Conservation (phyloP, 2,888 invertebrate species). For the Brachypterus glaber region DNA sequence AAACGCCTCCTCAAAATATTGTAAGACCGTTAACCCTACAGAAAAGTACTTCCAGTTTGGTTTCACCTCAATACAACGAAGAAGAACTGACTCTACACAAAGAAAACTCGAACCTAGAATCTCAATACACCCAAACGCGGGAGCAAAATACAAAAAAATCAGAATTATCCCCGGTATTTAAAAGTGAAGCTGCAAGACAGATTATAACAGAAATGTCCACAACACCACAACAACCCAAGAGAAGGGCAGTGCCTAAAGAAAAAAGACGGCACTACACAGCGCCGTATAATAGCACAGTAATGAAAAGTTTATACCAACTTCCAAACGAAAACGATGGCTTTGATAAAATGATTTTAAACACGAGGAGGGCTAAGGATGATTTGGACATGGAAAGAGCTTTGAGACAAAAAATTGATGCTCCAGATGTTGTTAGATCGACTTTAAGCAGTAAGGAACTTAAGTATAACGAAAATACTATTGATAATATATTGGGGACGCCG, state of each 20-base stretch:
- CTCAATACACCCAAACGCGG: too few species aligned
- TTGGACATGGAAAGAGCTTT: constrained; percentile 80
- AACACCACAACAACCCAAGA: constrained; percentile 33
- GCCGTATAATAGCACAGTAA: constrained; percentile 47
- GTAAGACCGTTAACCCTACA: constrained; percentile 26
- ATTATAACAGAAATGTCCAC: constrained; percentile 71
- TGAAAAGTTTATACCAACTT: constrained; percentile 35
- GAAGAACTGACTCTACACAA: constrained; percentile 22
- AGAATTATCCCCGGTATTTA: constrained; percentile 71
- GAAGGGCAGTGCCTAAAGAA: constrained; percentile 68
- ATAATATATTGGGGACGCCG: constrained; percentile 75
- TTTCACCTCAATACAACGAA: constrained; percentile 25
- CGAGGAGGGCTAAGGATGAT: constrained; percentile 66
- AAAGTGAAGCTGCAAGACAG: constrained; percentile 77
- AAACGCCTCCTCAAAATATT: constrained; percentile 30
- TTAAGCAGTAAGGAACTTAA: constrained; percentile 54
- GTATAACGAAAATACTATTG: constrained; percentile 74
- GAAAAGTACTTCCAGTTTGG: constrained; percentile 30
- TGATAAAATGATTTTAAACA: constrained; percentile 29
- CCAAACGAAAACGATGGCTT: constrained; percentile 32
- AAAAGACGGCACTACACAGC: constrained; percentile 82
- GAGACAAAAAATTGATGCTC: constrained; percentile 65
- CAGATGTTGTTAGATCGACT: constrained; percentile 81
- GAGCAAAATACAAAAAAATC: too few species aligned
- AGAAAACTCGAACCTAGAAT: constrained; percentile 30